Conservation (phyloP, 2,888 invertebrate species). For the Drosophila melanosoma region DNA sequence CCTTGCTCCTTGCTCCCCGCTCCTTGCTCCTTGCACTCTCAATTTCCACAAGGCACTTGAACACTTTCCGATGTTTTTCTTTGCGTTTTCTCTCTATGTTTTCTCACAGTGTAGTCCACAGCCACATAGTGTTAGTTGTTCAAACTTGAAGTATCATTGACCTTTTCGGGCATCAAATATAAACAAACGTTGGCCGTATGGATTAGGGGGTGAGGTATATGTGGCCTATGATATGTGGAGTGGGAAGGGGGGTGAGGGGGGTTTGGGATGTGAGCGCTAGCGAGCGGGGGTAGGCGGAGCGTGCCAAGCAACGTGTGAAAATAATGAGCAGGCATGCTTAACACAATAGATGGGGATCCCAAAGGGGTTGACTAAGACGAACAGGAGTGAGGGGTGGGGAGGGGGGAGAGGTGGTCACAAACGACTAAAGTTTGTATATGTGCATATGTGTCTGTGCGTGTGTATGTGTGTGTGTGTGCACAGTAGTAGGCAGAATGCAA, state of each 20-base stretch:
- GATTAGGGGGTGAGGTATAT: background rate
- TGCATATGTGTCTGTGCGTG: conserved; percentile 1
- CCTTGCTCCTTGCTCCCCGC: no score
- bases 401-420: conserved; percentile 18
- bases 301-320: conserved; percentile 76
- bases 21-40: conserved; percentile 49
- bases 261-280: background rate
- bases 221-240: background rate
- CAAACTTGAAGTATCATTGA: conserved; percentile 78
- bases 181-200: conserved; percentile 51
- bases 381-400: background rate
- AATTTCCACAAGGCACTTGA: conserved; percentile 67
- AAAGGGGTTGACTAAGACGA: conserved; percentile 3
- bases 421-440: conserved; percentile 19
- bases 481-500: conserved; percentile 52
- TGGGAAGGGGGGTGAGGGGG: background rate
- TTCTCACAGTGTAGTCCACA: conserved; percentile 23
- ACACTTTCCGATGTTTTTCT: conserved; percentile 50
- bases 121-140: conserved; percentile 49
- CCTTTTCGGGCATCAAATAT: conserved; percentile 66
- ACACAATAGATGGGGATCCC: conserved; percentile 54
- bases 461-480: conserved; percentile 16
- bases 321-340: conserved; percentile 75
- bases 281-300: conserved; percentile 29
- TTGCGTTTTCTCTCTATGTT: conserved; percentile 6